Evolutionary conservation across 2,888 invertebrate species (phyloP).

Genomic region (Oasisia sp.): DNA sequence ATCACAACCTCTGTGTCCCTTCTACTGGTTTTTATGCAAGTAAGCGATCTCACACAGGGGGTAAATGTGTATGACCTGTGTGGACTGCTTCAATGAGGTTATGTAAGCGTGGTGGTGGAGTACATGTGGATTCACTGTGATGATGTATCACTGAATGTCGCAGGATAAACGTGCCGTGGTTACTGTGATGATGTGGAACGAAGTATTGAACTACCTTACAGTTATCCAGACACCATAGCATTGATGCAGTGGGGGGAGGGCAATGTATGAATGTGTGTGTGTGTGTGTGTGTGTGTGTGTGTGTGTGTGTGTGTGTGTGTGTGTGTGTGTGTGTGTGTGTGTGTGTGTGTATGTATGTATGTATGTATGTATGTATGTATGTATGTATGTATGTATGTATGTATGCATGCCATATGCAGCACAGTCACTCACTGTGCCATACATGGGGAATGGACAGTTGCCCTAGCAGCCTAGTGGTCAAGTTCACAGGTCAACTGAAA

Average conservation of each 20-base stretch:
- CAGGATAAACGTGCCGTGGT: no score
- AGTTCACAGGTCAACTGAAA: no score
- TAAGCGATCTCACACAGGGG: slow-evolving; percentile 8
- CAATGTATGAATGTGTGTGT: neutral
- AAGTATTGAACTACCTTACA: no score
- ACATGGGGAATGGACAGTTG: no score
- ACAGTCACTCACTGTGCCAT: neutral
- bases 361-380: neutral
- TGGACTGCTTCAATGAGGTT: neutral
- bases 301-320: no score
- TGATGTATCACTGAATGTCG: neutral
- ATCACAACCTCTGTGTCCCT: neutral
- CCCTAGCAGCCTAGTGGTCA: no score
- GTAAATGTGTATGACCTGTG: neutral
- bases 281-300: no score
- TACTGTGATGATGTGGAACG: no score
- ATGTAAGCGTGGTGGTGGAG: neutral
- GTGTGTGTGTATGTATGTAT: neutral
- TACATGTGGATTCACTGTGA: neutral
- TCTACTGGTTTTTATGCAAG: neutral
- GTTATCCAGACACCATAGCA: no score
- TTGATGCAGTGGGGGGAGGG: neutral
- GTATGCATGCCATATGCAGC: neutral
- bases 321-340: no score
- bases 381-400: neutral